phyloP scores from a whole-genome alignment of 2,113 vertebrate species.

The Psammodynastes pulverulentus region DNA sequence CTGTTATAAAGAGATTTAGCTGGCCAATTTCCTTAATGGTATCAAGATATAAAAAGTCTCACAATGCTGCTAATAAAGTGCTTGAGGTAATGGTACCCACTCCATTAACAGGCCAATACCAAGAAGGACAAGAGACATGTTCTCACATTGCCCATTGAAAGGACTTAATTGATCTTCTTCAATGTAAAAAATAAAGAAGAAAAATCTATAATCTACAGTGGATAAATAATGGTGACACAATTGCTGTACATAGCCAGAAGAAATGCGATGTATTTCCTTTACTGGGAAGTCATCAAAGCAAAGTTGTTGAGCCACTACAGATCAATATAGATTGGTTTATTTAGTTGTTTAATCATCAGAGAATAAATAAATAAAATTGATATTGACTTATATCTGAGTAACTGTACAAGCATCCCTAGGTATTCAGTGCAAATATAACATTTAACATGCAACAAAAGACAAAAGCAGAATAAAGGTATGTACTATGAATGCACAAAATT shows the following conservation, averaged over 20 bases:
- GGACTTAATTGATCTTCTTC: slow-evolving; percentile 26
- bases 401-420: not conserved
- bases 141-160: slow-evolving; percentile 17
- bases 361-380: not conserved
- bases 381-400: not conserved
- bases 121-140: slow-evolving; percentile 27
- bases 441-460: not conserved
- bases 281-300: not conserved
- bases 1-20: slow-evolving; percentile 1
- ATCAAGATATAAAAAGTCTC: slow-evolving; percentile 32
- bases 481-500: not conserved
- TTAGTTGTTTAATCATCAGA: not conserved
- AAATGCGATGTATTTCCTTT: not conserved
- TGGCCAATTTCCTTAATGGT: slow-evolving; percentile 18
- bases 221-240: slow-evolving; percentile 22
- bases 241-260: not conserved
- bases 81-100: slow-evolving; percentile 20
- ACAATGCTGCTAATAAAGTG: slow-evolving; percentile 42
- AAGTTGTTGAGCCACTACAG: not conserved
- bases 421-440: not conserved
- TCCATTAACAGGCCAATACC: slow-evolving; percentile 41
- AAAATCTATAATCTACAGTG: not conserved
- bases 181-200: slow-evolving; percentile 29
- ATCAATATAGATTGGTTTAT: not conserved
- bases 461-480: not conserved